A percentile compares a stretch with the other conserved stretches of the same genome.
These are phyloP conservation scores for Celastrina argiolus DNA, from an alignment of 2,888 invertebrate species.

Conservation along the genomic window DNA sequence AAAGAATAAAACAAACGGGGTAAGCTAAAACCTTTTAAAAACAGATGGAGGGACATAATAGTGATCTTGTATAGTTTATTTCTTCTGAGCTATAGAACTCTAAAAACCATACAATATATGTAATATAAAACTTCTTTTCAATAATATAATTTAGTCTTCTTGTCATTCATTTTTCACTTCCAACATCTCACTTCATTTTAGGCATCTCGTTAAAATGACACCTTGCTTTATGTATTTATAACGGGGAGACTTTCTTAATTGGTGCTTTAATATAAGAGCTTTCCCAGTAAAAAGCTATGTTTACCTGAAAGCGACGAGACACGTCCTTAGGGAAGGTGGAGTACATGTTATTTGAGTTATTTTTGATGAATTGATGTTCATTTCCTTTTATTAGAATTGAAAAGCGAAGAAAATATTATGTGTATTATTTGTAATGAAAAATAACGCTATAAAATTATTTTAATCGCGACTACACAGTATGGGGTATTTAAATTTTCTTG, in stretches of 20 bases:
- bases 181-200: neutral
- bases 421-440: too few relatives aligned
- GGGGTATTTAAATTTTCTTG: too few relatives aligned
- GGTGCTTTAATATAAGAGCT: neutral
- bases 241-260: neutral
- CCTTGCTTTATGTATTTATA: neutral
- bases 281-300: constrained; percentile 20
- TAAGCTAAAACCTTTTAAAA: too few relatives aligned
- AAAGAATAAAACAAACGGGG: too few relatives aligned
- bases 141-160: neutral
- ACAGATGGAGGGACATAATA: too few relatives aligned
- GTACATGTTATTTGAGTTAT: constrained; percentile 1
- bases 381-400: neutral
- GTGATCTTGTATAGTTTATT: too few relatives aligned
- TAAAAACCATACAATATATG: too few relatives aligned
- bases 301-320: constrained; percentile 15
- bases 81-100: too few relatives aligned
- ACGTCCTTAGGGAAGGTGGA: neutral
- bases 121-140: neutral
- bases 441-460: too few relatives aligned
- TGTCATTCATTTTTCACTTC: neutral
- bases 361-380: neutral
- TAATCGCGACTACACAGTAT: too few relatives aligned
- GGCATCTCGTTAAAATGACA: neutral
- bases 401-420: too few relatives aligned